A percentile compares a stretch with the other conserved stretches of the same genome.
Evolutionary conservation across 2,888 invertebrate species (phyloP).

Genomic region (Marasmarcha lunaedactyla): DNA sequence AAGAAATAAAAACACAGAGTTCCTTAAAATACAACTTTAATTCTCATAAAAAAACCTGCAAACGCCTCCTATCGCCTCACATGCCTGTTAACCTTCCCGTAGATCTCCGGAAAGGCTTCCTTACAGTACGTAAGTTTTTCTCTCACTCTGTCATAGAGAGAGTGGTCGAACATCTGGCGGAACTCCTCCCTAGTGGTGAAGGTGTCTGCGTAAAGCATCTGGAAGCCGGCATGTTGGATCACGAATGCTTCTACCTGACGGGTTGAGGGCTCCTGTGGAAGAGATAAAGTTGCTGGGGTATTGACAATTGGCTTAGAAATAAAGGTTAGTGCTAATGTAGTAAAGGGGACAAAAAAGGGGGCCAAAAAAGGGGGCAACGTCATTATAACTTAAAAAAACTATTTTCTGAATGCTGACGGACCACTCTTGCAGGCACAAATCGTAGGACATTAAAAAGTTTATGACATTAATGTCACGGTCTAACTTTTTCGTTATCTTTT

Average conservation of each 20-base stretch:
- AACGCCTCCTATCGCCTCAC: no score
- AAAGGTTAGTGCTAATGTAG: background rate
- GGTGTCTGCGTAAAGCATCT: slow-evolving; percentile 88
- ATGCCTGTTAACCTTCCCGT: slow-evolving; percentile 76
- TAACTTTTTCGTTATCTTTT: no score
- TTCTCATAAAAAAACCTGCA: no score
- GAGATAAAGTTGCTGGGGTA: background rate
- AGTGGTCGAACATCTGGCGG: slow-evolving; percentile 83
- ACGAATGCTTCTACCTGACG: slow-evolving; percentile 79
- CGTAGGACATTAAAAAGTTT: no score
- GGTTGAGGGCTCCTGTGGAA: slow-evolving; percentile 65
- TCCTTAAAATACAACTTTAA: no score
- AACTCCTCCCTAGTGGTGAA: slow-evolving; percentile 82
- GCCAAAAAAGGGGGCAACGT: no score
- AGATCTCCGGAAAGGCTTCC: slow-evolving; percentile 84
- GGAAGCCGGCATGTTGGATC: slow-evolving; percentile 75
- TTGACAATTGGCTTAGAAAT: background rate
- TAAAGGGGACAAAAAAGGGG: no score
- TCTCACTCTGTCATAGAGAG: slow-evolving; percentile 77
- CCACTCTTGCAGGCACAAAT: no score
- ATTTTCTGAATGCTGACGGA: no score
- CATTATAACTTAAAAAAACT: no score
- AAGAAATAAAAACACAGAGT: no score
- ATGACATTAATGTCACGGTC: no score
- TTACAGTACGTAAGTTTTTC: slow-evolving; percentile 67